Base-by-base conservation (phyloP, 2,888 invertebrate genomes). In the Leucozona laternaria region DNA sequence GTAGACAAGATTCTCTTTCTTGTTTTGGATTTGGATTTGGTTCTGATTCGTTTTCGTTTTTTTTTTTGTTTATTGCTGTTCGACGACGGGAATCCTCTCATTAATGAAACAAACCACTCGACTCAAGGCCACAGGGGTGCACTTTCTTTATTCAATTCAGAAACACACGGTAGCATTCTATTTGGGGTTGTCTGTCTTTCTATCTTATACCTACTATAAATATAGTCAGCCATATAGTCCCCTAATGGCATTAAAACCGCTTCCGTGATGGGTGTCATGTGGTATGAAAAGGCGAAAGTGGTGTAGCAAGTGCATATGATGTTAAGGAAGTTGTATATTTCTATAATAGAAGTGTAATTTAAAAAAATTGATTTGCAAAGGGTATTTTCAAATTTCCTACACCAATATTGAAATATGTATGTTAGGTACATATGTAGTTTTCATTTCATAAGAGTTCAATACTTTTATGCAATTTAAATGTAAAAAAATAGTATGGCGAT, bases 51-150 rank as follows among this genome's bases (percentile, higher is more conserved):
- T 60, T 60, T 60, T 34, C 7, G 20, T 22, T 7, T 57, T 62
- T 78, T 60, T 78, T 79, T 79, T 86, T 82, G 82, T 78, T 82
- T 86, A 86, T 82, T 78, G 75, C 70, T 78, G 73, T 73, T 77
- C 37, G 86, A 75, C 78, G 78, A 82, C 57, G 86, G 86, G 78
- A 86, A 73, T 78, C 58, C 79, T 73, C 73, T 78, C 86, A 82
- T 86, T 82, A 82, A 79, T 60, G 78, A 78, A 82, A 79, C 75
- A 79, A 86, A 86, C 78, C 79, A 86, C 78, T 79, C 78, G 82
- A 86, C 78, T 79, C 86, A 86, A 86, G 86, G 86, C 86, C 86
- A 86, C 86, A 86, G 66, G 86, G 86, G 86, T 86, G 86, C 82
- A 86, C 82, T 86, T 86, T 57, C 37, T 60, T 58, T 58, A 75